Percentiles rank a stretch among this genome's conserved stretches.
Evolutionary conservation across 2,113 vertebrate genomes (phyloP).

Genomic region (Misgurnus anguillicaudatus): DNA sequence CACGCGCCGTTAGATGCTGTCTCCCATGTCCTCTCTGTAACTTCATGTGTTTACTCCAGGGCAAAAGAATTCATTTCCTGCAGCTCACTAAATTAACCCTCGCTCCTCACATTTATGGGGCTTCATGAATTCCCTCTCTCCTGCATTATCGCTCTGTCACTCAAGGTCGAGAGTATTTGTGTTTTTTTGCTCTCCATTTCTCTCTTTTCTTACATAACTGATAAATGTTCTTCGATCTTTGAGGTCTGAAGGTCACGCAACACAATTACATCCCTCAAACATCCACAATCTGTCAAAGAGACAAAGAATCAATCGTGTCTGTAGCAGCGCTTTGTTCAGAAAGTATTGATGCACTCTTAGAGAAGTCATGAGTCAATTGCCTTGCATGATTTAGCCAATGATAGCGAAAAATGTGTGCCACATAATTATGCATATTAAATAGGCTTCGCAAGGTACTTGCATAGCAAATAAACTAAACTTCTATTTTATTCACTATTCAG

Average conservation of each 20-base stretch:
- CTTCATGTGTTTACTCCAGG: conserved; percentile 32
- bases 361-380: not conserved
- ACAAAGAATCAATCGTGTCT: not conserved
- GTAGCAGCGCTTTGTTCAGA: not conserved
- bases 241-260: not conserved
- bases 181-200: not conserved
- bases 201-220: not conserved
- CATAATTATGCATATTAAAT: not conserved
- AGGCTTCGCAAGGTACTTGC: not conserved
- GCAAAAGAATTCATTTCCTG: conserved; percentile 33
- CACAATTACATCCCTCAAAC: conserved; percentile 2
- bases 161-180: not conserved
- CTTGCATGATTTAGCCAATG: not conserved
- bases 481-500: too few relatives aligned
- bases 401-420: not conserved
- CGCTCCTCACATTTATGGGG: conserved; percentile 7
- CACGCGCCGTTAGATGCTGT: conserved; percentile 2
- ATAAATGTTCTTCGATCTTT: not conserved
- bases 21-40: conserved; percentile 34
- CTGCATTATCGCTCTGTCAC: conserved; percentile 3
- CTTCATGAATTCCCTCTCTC: not conserved
- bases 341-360: not conserved
- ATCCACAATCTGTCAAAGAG: not conserved
- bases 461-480: not conserved
- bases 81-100: conserved; percentile 33